These are phyloP conservation scores for Muschampia plurimacula DNA, from an alignment of 2,888 invertebrate genomes.

Conservation along the genomic window DNA sequence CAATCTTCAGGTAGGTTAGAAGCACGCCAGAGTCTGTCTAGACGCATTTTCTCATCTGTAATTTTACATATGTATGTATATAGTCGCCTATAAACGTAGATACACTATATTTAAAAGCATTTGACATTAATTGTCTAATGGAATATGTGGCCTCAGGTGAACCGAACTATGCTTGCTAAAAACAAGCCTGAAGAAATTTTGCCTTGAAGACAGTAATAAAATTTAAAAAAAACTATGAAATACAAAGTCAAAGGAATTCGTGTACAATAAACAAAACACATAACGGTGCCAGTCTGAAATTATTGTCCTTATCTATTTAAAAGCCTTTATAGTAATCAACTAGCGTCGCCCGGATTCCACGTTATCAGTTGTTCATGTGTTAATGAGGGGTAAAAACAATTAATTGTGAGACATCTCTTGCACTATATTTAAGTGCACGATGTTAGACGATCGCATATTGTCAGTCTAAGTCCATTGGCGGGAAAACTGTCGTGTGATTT, in stretches of 20 bases:
- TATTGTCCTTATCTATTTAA: conserved; percentile 43
- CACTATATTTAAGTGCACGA: conserved; percentile 38
- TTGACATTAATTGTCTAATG: too few relatives aligned
- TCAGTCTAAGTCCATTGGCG: conserved; percentile 41
- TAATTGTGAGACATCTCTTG: conserved; percentile 45
- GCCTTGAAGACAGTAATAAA: not conserved
- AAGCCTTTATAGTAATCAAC: conserved; percentile 47
- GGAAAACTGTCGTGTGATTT: conserved; percentile 26
- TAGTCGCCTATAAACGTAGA: too few relatives aligned
- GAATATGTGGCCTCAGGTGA: too few relatives aligned
- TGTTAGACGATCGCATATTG: conserved; percentile 13
- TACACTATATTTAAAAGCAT: too few relatives aligned
- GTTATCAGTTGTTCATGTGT: conserved; percentile 54
- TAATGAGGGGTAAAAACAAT: conserved; percentile 52
- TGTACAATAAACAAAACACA: conserved; percentile 5
- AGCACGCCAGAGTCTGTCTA: too few relatives aligned
- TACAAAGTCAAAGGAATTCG: conserved; percentile 1
- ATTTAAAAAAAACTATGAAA: not conserved
- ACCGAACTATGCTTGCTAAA: too few relatives aligned
- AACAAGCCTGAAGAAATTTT: too few relatives aligned
- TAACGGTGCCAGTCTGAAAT: conserved; percentile 25
- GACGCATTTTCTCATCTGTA: too few relatives aligned
- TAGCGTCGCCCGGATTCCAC: conserved; percentile 44
- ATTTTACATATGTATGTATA: too few relatives aligned
- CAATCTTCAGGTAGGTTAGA: too few relatives aligned